Base-by-base conservation (phyloP, 2,888 invertebrate genomes). In the Lasioglossum leucozonium region DNA sequence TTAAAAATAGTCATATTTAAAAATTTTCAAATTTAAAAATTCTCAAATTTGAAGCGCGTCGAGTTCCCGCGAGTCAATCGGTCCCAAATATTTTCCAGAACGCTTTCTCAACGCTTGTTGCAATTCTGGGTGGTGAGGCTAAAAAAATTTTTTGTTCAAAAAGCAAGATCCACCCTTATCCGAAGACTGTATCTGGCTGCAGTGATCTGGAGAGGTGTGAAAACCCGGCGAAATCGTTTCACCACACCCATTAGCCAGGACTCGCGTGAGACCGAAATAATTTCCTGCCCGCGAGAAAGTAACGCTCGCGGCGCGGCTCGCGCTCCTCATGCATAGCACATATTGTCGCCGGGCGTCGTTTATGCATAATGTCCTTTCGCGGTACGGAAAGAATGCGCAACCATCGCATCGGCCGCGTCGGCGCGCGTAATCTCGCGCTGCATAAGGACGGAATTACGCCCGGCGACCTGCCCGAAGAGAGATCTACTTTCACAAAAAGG, bases 401-500 rank as follows among this genome's bases (percentile, higher is more conserved):
- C 47, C 42, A n/a, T 51, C 51, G 67, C 42, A 51, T 51, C 51
- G 67, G 62, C 22, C 62, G 44, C 62, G 44, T 6, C 72, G 30
- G 34, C 62, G 77, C 72, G 79, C 78, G 81, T 83, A 81, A 82
- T 87, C 82, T 69, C 75, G 71, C 75, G 71, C 82, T 73, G 79
- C 85, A 44, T 75, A 85, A 82, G 85, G 85, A 87, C 82, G 82
- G 78, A 87, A 81, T 86, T 79, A 75, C 77, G 86, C 72, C 44
- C 75, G 67, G 79, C 82, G 81, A 80, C 82, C 58, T 55, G 79
- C n/a, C 47, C 79, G 42, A 74, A 84, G 69, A 84, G 82, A 82
- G 85, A 87, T 85, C 82, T 79, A 85, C 86, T 87, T 87, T 87
- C 86, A 85, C 85, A 85, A 85, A 87, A 85, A 84, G 67, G 79